Percentiles rank a stretch among this genome's conserved stretches.
These are phyloP conservation scores for Arenaria interpres DNA, from an alignment of 2,113 vertebrate species.

Conservation along the genomic window DNA sequence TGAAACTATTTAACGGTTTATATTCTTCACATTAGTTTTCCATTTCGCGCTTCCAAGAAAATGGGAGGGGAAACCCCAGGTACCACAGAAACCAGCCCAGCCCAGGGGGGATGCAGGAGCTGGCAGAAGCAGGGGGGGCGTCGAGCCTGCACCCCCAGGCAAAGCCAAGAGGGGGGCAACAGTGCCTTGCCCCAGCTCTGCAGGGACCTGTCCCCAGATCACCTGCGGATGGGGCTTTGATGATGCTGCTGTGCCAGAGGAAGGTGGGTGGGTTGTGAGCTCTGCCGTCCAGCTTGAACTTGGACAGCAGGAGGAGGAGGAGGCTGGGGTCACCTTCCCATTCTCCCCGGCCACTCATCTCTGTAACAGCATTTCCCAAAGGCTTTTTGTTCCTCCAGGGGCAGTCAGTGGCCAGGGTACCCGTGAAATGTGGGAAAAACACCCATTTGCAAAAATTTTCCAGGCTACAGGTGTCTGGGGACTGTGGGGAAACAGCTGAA, in stretches of 20 bases:
- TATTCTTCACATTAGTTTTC: not conserved
- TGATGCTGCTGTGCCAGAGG: not conserved
- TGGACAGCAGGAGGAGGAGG: not conserved
- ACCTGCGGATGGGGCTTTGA: accelerated
- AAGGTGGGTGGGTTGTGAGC: too few relatives aligned
- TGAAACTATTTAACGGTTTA: not conserved
- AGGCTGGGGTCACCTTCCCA: not conserved
- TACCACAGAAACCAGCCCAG: not conserved
- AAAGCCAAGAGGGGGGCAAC: not conserved
- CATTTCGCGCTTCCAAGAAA: not conserved
- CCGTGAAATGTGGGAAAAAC: not conserved
- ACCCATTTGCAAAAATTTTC: not conserved
- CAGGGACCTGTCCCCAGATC: not conserved
- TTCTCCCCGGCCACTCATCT: accelerated
- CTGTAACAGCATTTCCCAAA: not conserved
- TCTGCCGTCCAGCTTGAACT: not conserved
- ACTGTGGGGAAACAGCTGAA: not conserved
- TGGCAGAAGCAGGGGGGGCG: accelerated
- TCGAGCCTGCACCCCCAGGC: too few relatives aligned
- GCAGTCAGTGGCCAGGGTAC: accelerated
- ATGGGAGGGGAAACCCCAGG: not conserved
- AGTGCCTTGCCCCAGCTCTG: not conserved
- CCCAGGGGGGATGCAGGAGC: not conserved
- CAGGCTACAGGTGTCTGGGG: not conserved
- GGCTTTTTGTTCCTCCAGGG: not conserved